Evolutionary conservation across 2,113 vertebrate genomes (phyloP), one percentile per base, ranked within the genome.

Genomic region (Acanthochromis polyacanthus): DNA sequence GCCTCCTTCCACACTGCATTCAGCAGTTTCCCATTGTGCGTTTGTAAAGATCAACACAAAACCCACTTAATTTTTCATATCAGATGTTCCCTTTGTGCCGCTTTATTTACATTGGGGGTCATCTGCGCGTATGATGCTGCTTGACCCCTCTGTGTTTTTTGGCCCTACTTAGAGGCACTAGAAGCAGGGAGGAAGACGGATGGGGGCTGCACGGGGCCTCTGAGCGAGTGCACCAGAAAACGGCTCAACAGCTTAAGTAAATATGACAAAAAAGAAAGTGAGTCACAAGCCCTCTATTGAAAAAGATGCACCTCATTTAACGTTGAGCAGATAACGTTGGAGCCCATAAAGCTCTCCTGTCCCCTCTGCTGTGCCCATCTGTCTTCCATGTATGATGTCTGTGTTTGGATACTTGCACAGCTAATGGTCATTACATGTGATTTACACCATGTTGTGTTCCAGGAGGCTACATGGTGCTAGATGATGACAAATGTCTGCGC

Each of bases 401-500:
- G 43, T 79, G 57, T 87, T 77, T 89, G 69, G 70, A 80, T 57
- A 80, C 22, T 15, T 19, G 67, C 25, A 22, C 78, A 59, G 77
- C 79, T 83, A 68, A 71, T 64, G 45, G 45, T 65, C 60, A 55
- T 80, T 53, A 88, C 78, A 23, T 48, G 59, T 76, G 84, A 85
- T 90, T 81, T 83, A 68, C 77, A 61, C 73, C 22, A 68, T 22
- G 53, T n/a, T 60, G 52, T 23, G 61, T 57, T 78, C 67, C 58
- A 62, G 23, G 19, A 5, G 17, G 28, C 38, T 32, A 38, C 68
- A 22, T 43, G 19, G 11, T 38, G 65, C 61, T 22, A 14, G 59
- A 64, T 53, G 59, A 84, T 86, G 89, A 88, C 48, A 83, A 88
- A 88, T 88, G 53, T 72, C 20, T 10, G 3, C 17, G 11, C 57